Base-by-base conservation (phyloP, 2,113 vertebrate species). In the Leptodactylus fuscus region DNA sequence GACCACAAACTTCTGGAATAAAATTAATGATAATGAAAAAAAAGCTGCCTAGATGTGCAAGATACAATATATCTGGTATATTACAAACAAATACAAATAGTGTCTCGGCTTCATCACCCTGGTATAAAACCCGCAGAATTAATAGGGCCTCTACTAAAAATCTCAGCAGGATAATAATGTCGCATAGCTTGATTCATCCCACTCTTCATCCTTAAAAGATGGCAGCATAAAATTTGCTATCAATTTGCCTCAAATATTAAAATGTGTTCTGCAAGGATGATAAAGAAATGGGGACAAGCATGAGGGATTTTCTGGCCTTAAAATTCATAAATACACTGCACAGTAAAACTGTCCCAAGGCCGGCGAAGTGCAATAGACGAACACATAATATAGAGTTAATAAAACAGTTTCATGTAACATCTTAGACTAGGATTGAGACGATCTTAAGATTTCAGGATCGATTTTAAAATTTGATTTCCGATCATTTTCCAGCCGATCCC, bases 121-220 rank as follows among this genome's bases (percentile, higher is more conserved):
- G 74, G 16, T 51, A 51, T 76, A 76, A 32, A 76, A 76, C 41
- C 41, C 27, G 51, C 27, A 51, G 34, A 51, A 76, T 51, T 76
- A 51, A 51, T 76, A 51, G 48, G 46, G 27, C 46, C 46, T 20
- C 13, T 16, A 76, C 74, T 76, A 76, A 76, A 76, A 51, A 24
- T 76, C 48, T 51, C 74, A 76, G 15, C 74, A 51, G 46, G 74
- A 51, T 51, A 20, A 53, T 76, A 76, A 76, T 76, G 38, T 76
- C 16, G 46, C 29, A 20, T 34, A 32, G 46, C 29, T 76, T 76
- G 74, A 76, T 51, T 32, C 46, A 76, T 76, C 46, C 36, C 27
- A 51, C 48, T 76, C 48, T 76, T 51, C 74, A 76, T 49, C 74
- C 51, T 20, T 76, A 51, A 51, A 51, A 76, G 74, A 76, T 51